Conservation (phyloP, 2,113 vertebrate genomes). For the Anoplopoma fimbria region DNA sequence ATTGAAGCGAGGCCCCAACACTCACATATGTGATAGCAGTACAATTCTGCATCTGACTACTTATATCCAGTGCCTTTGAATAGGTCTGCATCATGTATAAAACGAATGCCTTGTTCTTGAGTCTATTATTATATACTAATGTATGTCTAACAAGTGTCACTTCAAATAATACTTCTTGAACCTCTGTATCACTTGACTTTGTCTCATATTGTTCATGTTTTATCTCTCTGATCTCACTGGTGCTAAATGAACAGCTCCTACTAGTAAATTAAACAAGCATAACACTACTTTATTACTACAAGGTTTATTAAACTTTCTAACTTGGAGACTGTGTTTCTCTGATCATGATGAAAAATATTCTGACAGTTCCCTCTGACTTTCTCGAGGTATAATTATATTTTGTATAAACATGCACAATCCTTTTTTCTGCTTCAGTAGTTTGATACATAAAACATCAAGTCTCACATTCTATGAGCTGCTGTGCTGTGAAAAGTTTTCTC, state of each 20-base stretch:
- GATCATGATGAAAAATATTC: constrained; percentile 43
- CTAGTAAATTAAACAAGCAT: constrained; percentile 11
- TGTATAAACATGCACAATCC: constrained; percentile 41
- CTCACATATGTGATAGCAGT: background rate
- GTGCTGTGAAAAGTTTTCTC: constrained; percentile 7
- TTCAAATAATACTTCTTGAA: constrained; percentile 12
- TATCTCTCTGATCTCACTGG: constrained; percentile 18
- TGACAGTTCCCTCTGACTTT: constrained; percentile 36
- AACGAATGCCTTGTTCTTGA: background rate
- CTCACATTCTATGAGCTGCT: background rate
- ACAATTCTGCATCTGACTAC: background rate
- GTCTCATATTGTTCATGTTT: constrained; percentile 24
- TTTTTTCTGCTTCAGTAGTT: constrained; percentile 26
- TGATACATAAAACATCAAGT: constrained; percentile 56
- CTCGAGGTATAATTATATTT: constrained; percentile 44
- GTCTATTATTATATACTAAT: constrained; percentile 8
- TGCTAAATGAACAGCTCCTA: constrained; percentile 21
- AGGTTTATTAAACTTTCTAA: constrained; percentile 26
- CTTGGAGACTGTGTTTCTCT: constrained; percentile 15
- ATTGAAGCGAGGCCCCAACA: background rate
- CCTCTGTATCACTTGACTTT: background rate
- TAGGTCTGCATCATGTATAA: constrained; percentile 18
- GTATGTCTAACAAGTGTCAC: constrained; percentile 13
- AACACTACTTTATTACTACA: constrained; percentile 38
- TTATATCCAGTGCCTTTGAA: background rate